phyloP scores from a whole-genome alignment of 2,113 vertebrate species.

The Coryphaenoides rupestris region DNA sequence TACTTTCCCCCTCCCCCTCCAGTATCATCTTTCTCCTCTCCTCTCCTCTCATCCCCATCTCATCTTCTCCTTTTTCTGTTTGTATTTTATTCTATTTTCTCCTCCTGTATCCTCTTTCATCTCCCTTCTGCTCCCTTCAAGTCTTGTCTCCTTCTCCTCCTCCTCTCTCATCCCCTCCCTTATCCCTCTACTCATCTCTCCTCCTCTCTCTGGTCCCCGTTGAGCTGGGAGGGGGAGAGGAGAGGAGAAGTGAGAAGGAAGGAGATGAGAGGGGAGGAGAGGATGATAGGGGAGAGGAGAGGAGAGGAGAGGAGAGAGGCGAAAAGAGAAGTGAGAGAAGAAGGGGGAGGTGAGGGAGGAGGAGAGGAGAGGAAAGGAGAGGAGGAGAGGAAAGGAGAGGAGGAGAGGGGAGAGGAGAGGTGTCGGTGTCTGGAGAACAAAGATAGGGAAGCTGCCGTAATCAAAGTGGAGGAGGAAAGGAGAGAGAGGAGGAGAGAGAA shows the following conservation, averaged over 20 bases:
- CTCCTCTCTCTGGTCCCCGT: slow-evolving; percentile 19
- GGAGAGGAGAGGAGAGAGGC: no score
- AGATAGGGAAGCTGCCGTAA: slow-evolving; percentile 40
- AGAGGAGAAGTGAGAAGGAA: no score
- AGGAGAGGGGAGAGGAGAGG: background rate
- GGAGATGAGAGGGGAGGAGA: no score
- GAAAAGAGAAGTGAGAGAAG: no score
- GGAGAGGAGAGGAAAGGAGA: no score
- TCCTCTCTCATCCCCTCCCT: background rate
- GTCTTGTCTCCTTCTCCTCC: slow-evolving; percentile 34
- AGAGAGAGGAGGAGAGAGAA: slow-evolving; percentile 41
- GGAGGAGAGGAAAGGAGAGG: slow-evolving; percentile 40
- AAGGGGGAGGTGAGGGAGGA: slow-evolving; percentile 13
- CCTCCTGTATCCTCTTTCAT: slow-evolving; percentile 1
- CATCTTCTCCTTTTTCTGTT: background rate
- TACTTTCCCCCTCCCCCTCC: no score
- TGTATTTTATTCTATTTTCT: slow-evolving; percentile 9
- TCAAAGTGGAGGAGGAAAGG: slow-evolving; percentile 53
- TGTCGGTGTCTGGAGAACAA: background rate
- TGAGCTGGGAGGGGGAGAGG: slow-evolving; percentile 27
- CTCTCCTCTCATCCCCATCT: slow-evolving; percentile 6
- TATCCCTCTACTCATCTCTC: background rate
- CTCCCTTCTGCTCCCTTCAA: slow-evolving; percentile 19
- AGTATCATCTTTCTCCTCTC: background rate
- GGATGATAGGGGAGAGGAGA: background rate